Conservation (phyloP, 2,113 vertebrate genomes). For the Corythornis cristatus region DNA sequence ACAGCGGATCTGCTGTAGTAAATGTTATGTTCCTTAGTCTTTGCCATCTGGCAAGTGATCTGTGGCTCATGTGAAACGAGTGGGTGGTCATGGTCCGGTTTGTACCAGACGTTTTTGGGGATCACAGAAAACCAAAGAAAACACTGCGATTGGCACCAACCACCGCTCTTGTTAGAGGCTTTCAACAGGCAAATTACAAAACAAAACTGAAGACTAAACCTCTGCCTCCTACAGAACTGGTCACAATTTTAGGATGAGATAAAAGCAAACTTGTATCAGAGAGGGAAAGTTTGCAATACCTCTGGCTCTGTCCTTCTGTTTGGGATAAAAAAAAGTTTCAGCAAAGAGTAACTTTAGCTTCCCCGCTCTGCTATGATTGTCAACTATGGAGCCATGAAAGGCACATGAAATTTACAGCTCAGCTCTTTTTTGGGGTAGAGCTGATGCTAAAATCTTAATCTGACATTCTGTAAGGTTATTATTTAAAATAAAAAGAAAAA, state of each 20-base stretch:
- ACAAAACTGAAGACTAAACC: constrained; percentile 22
- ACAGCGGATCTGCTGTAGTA: neutral
- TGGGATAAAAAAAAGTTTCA: neutral
- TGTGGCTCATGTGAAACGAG: constrained; percentile 56
- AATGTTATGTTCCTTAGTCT: constrained; percentile 14
- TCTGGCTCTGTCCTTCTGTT: neutral
- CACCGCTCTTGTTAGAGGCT: neutral
- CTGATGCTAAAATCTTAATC: neutral
- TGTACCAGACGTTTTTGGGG: constrained; percentile 45
- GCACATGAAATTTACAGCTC: neutral
- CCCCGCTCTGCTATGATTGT: neutral
- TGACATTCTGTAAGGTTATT: neutral
- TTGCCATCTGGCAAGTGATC: constrained; percentile 58
- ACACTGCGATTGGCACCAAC: constrained; percentile 27
- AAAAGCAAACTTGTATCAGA: neutral
- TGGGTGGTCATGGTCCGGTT: constrained; percentile 56
- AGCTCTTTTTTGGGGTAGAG: neutral
- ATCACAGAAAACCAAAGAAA: constrained; percentile 42
- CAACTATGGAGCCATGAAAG: neutral
- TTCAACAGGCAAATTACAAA: constrained; percentile 8
- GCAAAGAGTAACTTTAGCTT: neutral
- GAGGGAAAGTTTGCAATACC: neutral
- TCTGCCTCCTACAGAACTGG: neutral
- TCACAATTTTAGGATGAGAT: neutral
- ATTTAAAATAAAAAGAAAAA: neutral